These are phyloP conservation scores for Protodeltote pygarga DNA, from an alignment of 2,888 invertebrate species.

Conservation along the genomic window DNA sequence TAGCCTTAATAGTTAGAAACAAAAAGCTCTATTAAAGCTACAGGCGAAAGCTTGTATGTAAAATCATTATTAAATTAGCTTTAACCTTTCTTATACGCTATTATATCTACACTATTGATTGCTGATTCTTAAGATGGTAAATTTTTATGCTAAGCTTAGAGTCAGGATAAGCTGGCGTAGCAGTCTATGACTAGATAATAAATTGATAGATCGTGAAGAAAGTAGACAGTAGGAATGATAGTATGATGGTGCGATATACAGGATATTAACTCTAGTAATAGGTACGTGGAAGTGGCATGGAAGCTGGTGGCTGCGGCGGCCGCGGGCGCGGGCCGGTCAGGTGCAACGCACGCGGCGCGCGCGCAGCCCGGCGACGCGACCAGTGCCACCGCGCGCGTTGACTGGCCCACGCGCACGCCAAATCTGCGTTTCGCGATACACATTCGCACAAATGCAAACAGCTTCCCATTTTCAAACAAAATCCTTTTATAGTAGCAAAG, in stretches of 20 bases:
- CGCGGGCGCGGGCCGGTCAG: slow-evolving; percentile 68
- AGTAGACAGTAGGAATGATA: slow-evolving; percentile 48
- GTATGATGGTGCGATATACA: slow-evolving; percentile 50
- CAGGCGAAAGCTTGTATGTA: no score
- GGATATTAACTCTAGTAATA: slow-evolving; percentile 53
- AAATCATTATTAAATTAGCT: no score
- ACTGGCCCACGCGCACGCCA: slow-evolving; percentile 79
- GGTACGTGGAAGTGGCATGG: slow-evolving; percentile 59
- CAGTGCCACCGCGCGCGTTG: slow-evolving; percentile 82
- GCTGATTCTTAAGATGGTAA: no score
- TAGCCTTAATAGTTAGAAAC: no score
- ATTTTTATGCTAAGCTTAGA: no score
- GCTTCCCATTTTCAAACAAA: slow-evolving; percentile 62
- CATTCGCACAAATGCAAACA: slow-evolving; percentile 60
- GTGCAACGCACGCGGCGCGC: slow-evolving; percentile 72
- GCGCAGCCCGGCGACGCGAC: slow-evolving; percentile 42
- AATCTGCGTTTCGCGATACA: slow-evolving; percentile 68
- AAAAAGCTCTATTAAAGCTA: no score
- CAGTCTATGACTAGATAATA: not conserved
- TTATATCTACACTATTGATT: no score
- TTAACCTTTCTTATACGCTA: no score
- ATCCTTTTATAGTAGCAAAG: slow-evolving; percentile 63
- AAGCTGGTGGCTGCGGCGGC: slow-evolving; percentile 57
- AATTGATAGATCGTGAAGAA: slow-evolving; percentile 31
- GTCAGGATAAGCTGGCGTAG: no score